Base-by-base conservation (phyloP, 2,888 invertebrate genomes). In the Seira ritae region DNA sequence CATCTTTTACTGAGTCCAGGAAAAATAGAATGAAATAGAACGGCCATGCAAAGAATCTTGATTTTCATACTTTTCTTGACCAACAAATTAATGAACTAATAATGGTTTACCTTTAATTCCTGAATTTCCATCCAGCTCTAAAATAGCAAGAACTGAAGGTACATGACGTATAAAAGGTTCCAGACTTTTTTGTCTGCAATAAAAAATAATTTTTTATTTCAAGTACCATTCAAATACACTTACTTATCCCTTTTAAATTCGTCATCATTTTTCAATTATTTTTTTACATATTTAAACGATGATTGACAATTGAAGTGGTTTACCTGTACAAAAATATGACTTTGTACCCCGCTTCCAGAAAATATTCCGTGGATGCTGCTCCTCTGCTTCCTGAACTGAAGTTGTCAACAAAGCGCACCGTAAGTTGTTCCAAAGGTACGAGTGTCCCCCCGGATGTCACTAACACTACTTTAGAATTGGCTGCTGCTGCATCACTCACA, bases 391-490 rank as follows among this genome's bases (percentile, higher is more conserved):
- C 99, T 19, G 97, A 96, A 91, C 98, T 99, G 91, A 99, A 99
- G 92, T 99, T 99, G 91, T 99, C 99, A 77, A 99, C 97, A 91
- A 97, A 99, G 72, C 99, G 94, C 0, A 99, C 99, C 0, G 98
- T 98, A 90, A 98, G 97, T 91, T 97, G 97, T 90, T 99, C 99
- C 78, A 99, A 91, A 0, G 99, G 99, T 3, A 98, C 97, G 50
- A 97, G 71, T 68, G 88, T 89, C 17, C 86, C 87, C 10, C 87
- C 87, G 19, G 86, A 86, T 31, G 87, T 83, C 10, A 87, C 85
- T 1, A 87, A 37, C 17, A 84, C 87, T n/a, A 88, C 60, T 2
- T 80, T 67, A 12, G 46, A 65, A n/a, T 17, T 8, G 4, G n/a
- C 15, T 0, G 42, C 3, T 22, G 42, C 19, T 1, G 67, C 67